Percentiles rank a stretch among this genome's conserved stretches.
These are phyloP conservation scores for Dasysyrphus tricinctus DNA, from an alignment of 2,888 invertebrate genomes.

Conservation along the genomic window DNA sequence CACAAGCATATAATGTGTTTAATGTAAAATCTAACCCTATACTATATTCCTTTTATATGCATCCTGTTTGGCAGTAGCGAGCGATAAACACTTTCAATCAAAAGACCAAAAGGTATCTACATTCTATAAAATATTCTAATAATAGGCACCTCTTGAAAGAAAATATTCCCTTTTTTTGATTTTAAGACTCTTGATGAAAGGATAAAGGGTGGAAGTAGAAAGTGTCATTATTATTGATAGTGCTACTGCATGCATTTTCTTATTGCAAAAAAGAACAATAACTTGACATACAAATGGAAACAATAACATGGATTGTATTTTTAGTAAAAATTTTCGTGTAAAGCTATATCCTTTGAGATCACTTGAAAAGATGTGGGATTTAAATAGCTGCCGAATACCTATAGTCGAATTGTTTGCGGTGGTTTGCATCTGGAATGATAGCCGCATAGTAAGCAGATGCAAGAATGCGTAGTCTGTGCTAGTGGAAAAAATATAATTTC, in stretches of 20 bases:
- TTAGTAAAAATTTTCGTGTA: conserved; percentile 44
- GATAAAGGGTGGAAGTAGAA: conserved; percentile 26
- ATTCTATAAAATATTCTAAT: neutral
- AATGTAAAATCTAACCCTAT: neutral
- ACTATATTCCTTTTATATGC: neutral
- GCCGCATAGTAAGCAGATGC: conserved; percentile 59
- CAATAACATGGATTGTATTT: conserved; percentile 52
- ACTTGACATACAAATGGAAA: conserved; percentile 51
- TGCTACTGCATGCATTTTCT: conserved; percentile 37
- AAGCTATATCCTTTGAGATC: conserved; percentile 44
- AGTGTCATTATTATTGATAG: conserved; percentile 62
- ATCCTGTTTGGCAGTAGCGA: conserved; percentile 25
- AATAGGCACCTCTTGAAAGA: conserved; percentile 34
- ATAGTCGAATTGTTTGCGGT: conserved; percentile 11
- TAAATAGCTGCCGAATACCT: conserved; percentile 9
- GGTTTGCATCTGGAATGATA: conserved; percentile 52
- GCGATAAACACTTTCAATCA: conserved; percentile 67
- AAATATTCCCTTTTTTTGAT: conserved; percentile 18
- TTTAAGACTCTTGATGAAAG: conserved; percentile 28
- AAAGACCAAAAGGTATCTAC: neutral
- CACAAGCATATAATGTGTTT: neutral
- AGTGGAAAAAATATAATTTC: too few relatives aligned
- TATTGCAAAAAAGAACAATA: conserved; percentile 45
- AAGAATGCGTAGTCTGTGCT: neutral
- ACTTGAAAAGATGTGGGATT: conserved; percentile 67